Base-by-base conservation (phyloP, 2,888 invertebrate species). In the Ypsolopha sequella region DNA sequence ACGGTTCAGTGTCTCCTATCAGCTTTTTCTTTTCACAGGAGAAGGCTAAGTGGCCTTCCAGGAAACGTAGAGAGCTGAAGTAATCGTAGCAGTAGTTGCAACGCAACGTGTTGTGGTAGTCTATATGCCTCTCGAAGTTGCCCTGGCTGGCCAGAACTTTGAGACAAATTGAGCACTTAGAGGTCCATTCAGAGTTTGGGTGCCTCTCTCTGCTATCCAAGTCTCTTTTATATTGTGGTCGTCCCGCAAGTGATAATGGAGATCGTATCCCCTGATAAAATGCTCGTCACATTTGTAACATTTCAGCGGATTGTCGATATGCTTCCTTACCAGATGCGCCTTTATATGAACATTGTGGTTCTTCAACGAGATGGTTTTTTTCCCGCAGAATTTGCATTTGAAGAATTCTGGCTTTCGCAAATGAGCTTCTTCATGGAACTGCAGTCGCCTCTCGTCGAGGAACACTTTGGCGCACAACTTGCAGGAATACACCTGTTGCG, bases 31-130 rank as follows among this genome's bases (percentile, higher is more conserved):
- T 85, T 1, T 81, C 78, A 58, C 87, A 87, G 47, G 73, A 70
- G 59, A 79, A 87, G 0, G 70, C 68, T n/a, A 85, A 58, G 56
- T 88, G 87, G 0, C 87, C 87, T 53, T 87, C 86, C 33, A 87
- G 63, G 66, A 87, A 87, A 43, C 76, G 64, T 41, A 74, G 68
- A 6, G 76, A 67, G 59, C 74, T 80, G 61, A 88, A 88, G 64
- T 78, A 82, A 50, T 82, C 81, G 54, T 75, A 82, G 61, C 87
- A 88, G 60, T 88, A 88, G 64, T 87, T 87, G 62, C 87, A 88
- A 13, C 87, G 62, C 49, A 87, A 61, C 0, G 80, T 69, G 59
- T 88, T 87, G 64, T 88, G 87, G 58, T 84, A 87, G 58, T 87
- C 86, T 41, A 88, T 66, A 56, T 88, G 87, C 34, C 86, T 68